Base-by-base conservation (phyloP, 2,888 invertebrate genomes). In the Syrista parreyssii region DNA sequence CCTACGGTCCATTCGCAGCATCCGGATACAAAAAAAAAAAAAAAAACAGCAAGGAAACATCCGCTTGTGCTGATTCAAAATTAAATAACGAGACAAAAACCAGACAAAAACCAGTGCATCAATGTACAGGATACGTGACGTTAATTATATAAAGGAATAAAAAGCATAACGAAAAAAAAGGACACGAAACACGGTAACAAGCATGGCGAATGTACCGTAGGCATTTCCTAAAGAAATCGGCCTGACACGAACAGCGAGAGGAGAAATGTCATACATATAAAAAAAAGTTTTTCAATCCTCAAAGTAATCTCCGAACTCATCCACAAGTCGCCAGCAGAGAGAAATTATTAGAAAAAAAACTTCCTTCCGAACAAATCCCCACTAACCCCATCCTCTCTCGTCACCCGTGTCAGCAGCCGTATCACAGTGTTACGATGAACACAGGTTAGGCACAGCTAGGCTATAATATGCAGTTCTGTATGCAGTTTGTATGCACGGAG, bases 161-260 rank as follows among this genome's bases (percentile, higher is more conserved):
- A 71, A 68, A 33, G 36, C 36, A 79, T 72, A 68, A 36, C 78
- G 77, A 75, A 75, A 12, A 76, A 75, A 73, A 71, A 74, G 35
- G 76, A 75, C 35, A 79, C 75, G n/a, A 75, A 78, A 80, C 78
- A 76, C 33, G 40, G 76, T 4, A 76, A 55, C 35, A 36, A 75
- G n/a, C 68, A 68, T 78, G n/a, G 55, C 23, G 55, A 55, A 55
- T 55, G 55, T 55, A 55, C 55, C 55, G 55, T 55, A 23, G 55
- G 55, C 55, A 55, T 55, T 55, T 55, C 23, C 23, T 23, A 55
- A 55, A 9, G 55, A 23, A 23, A 55, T 23, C 9, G 23, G 55
- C 15, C 23, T 55, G 55, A 55, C 55, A 23, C 23, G 55, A 23
- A 9, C 55, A 55, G 55, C 55, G 55, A 55, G 55, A 55, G 23